A percentile compares a stretch with the other conserved stretches of the same genome.
These are phyloP conservation scores for Chaetodon trifasciatus DNA, from an alignment of 2,797 vertebrate genomes.

Conservation along the genomic window DNA sequence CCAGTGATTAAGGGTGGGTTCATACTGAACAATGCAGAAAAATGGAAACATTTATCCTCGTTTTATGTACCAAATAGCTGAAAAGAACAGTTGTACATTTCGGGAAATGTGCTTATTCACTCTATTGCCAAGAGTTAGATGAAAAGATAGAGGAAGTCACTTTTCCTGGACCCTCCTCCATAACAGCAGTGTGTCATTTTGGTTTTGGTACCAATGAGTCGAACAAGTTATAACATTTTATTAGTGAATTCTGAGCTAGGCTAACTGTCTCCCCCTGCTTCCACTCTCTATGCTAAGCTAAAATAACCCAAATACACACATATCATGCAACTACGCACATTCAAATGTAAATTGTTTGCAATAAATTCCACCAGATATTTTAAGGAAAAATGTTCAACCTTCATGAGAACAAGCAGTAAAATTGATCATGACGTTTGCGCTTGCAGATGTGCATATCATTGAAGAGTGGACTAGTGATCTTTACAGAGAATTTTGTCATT, in stretches of 20 bases:
- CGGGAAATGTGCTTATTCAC: background rate
- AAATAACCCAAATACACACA: background rate
- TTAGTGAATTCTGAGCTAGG: background rate
- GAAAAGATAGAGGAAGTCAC: background rate
- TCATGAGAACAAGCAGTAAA: too few species aligned
- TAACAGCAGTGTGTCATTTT: background rate
- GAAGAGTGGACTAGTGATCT: background rate
- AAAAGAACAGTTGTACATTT: slow-evolving; percentile 11
- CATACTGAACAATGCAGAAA: background rate
- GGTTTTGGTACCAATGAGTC: background rate
- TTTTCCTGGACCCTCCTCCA: background rate
- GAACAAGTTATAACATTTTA: background rate
- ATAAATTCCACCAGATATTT: too few species aligned
- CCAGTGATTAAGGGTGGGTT: background rate
- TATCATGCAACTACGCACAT: too few species aligned
- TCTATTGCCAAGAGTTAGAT: background rate
- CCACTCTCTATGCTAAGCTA: slow-evolving; percentile 20
- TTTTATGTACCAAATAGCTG: background rate
- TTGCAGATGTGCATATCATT: too few species aligned
- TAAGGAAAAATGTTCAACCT: too few species aligned
- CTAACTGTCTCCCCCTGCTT: background rate
- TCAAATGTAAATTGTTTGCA: too few species aligned
- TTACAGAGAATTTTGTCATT: background rate
- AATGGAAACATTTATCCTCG: background rate
- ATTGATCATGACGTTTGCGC: too few species aligned